A percentile compares a stretch with the other conserved stretches of the same genome.
These are phyloP conservation scores for Scleropages formosus DNA, from an alignment of 2,797 vertebrate genomes.

Conservation along the genomic window DNA sequence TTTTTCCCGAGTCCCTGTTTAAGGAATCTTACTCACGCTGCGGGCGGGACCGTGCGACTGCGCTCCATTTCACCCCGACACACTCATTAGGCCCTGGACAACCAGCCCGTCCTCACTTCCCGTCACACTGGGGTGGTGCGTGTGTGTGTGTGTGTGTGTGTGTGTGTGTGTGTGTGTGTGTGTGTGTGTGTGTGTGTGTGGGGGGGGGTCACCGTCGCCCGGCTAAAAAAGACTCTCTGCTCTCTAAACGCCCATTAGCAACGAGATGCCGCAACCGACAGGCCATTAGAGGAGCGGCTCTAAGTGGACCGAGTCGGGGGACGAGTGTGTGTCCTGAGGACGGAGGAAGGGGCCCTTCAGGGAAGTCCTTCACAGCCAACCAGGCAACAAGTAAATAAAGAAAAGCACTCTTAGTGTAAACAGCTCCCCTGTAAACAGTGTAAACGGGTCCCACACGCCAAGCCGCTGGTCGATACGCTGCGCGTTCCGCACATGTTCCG, in stretches of 20 bases:
- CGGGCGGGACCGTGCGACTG: slow-evolving; percentile 43
- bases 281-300: neutral
- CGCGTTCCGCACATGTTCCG: too few species aligned
- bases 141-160: too few species aligned
- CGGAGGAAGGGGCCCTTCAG: too few species aligned
- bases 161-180: too few species aligned
- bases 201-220: slow-evolving; percentile 6
- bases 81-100: slow-evolving; percentile 56
- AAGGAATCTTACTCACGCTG: slow-evolving; percentile 13
- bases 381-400: neutral
- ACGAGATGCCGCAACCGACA: neutral
- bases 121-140: slow-evolving; percentile 42
- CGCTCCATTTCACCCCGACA: slow-evolving; percentile 61
- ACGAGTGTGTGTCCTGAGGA: neutral
- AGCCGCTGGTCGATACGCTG: too few species aligned
- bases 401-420: neutral
- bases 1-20: slow-evolving; percentile 10
- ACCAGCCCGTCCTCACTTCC: slow-evolving; percentile 63
- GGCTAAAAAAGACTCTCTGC: slow-evolving; percentile 20
- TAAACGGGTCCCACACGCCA: neutral
- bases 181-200: too few species aligned
- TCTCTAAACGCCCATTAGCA: slow-evolving; percentile 19
- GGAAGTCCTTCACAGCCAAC: neutral
- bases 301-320: neutral
- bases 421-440: slow-evolving; percentile 1